Conservation (phyloP, 2,113 vertebrate genomes). For the Crotalus viridis region DNA sequence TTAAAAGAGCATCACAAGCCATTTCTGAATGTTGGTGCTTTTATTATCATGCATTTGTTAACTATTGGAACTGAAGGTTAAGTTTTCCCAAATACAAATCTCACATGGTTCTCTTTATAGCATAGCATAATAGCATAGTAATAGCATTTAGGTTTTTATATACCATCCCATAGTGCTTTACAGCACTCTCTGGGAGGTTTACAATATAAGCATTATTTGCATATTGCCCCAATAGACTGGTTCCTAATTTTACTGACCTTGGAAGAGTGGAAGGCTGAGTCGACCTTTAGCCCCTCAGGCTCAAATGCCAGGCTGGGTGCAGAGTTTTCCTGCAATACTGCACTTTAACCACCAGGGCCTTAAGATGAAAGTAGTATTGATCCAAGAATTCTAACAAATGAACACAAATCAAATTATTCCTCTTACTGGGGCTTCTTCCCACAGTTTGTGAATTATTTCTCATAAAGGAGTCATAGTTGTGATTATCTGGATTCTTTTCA, state of each 20-base stretch:
- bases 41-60: background rate
- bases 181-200: too few relatives aligned
- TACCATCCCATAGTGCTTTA: too few relatives aligned
- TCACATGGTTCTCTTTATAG: background rate
- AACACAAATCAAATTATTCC: background rate
- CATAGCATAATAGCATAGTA: too few relatives aligned
- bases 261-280: background rate
- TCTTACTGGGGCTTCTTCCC: background rate
- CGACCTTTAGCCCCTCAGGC: background rate
- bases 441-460: background rate
- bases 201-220: too few relatives aligned
- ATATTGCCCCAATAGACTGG: too few relatives aligned
- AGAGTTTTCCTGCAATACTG: background rate
- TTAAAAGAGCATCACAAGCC: background rate
- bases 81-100: background rate
- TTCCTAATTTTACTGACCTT: background rate
- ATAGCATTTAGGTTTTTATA: too few relatives aligned
- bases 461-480: background rate
- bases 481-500: background rate
- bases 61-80: background rate
- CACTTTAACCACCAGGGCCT: background rate
- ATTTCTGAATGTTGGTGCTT: background rate
- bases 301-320: background rate
- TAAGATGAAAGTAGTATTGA: background rate
- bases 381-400: background rate